phyloP scores from a whole-genome alignment of 2,797 vertebrate genomes.

The Delichon dasypus region DNA sequence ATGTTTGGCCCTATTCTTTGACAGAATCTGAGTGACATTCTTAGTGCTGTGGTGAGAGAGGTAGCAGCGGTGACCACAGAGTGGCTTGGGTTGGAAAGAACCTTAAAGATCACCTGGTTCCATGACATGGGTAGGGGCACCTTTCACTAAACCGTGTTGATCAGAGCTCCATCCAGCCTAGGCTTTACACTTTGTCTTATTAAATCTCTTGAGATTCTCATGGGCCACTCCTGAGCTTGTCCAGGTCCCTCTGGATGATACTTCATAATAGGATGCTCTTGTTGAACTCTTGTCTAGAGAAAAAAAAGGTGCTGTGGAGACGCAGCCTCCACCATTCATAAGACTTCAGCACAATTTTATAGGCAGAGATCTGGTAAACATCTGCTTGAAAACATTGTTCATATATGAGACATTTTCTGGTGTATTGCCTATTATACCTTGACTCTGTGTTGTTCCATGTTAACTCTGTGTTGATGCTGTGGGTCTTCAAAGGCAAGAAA shows the following conservation, averaged over 20 bases:
- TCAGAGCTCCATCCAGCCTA: neutral
- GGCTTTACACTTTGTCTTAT: neutral
- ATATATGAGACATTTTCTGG: neutral
- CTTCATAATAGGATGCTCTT: fast-evolving
- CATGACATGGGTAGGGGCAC: neutral
- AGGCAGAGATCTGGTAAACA: neutral
- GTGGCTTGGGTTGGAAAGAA: neutral
- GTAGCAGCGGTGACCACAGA: neutral
- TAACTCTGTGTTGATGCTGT: constrained; percentile 4
- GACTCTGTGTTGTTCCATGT: neutral
- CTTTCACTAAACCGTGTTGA: neutral
- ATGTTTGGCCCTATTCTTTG: neutral
- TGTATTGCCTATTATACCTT: neutral
- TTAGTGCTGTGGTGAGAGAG: neutral
- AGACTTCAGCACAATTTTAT: neutral
- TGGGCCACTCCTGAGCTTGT: neutral
- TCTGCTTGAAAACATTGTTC: neutral
- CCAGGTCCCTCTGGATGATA: neutral
- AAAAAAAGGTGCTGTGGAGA: neutral
- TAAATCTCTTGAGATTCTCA: neutral
- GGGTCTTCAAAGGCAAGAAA: constrained; percentile 34
- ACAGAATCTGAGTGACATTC: neutral
- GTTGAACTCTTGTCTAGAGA: neutral
- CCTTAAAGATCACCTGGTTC: neutral
- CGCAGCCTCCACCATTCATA: neutral